These are phyloP conservation scores for Gerris buenoi DNA, from an alignment of 1,140 invertebrate genomes.

Conservation along the genomic window DNA sequence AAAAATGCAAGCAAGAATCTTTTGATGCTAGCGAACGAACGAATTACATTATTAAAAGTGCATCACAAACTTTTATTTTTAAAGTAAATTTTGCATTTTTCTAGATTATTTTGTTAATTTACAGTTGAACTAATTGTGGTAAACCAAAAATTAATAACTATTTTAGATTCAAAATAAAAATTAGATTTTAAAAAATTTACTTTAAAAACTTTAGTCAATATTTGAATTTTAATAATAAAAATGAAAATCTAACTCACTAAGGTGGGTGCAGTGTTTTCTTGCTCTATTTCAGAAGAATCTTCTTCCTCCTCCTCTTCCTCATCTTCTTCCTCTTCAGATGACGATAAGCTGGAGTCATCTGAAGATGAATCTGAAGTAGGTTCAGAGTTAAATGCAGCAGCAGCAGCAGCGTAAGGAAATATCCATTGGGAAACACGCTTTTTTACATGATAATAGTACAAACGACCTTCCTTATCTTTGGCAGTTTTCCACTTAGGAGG, in stretches of 20 bases:
- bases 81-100: too few relatives aligned
- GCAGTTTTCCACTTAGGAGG: constrained; percentile 78
- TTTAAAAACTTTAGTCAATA: background rate
- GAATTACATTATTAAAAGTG: too few relatives aligned
- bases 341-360: constrained; percentile 28
- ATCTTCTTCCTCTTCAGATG: constrained; percentile 17
- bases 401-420: constrained; percentile 40
- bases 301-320: constrained; percentile 22
- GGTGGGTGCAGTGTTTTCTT: constrained; percentile 9
- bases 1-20: too few relatives aligned
- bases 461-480: constrained; percentile 58
- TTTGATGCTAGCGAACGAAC: too few relatives aligned
- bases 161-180: background rate
- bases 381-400: constrained; percentile 28
- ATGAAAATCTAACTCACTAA: background rate
- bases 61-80: too few relatives aligned
- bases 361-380: constrained; percentile 29
- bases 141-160: too few relatives aligned
- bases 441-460: constrained; percentile 82
- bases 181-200: background rate
- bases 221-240: background rate
- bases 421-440: constrained; percentile 76
- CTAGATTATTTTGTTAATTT: too few relatives aligned
- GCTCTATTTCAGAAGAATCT: constrained; percentile 12
- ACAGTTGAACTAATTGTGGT: too few relatives aligned